Evolutionary conservation across 2,888 invertebrate genomes (phyloP).

Genomic region (Drosophila diplacantha): DNA sequence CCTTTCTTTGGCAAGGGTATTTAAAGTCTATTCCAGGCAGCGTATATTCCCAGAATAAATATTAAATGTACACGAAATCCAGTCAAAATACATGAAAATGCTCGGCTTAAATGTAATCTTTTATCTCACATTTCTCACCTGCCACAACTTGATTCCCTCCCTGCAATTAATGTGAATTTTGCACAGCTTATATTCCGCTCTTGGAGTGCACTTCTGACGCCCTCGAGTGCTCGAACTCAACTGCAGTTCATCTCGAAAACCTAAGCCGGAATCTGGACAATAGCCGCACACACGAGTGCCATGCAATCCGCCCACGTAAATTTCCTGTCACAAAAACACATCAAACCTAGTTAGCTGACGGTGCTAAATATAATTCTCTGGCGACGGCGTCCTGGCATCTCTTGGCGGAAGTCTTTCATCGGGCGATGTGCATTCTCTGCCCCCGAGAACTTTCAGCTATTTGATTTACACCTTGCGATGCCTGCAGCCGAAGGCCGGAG

Average conservation of each 20-base stretch:
- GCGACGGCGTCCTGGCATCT: slow-evolving; percentile 1
- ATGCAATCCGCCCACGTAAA: slow-evolving; percentile 11
- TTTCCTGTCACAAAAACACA: slow-evolving; percentile 9
- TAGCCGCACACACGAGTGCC: neutral
- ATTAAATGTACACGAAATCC: too few species aligned
- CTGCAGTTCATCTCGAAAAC: slow-evolving; percentile 11
- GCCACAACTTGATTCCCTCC: neutral
- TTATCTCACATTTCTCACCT: neutral
- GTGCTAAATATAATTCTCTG: slow-evolving; percentile 6
- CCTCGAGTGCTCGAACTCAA: slow-evolving; percentile 9
- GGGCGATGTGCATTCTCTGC: neutral
- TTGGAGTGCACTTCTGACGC: slow-evolving; percentile 1
- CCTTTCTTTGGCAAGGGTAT: too few species aligned
- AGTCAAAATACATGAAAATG: too few species aligned
- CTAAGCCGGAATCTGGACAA: neutral
- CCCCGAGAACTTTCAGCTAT: slow-evolving; percentile 3
- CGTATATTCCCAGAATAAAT: too few species aligned
- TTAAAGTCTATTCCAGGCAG: too few species aligned
- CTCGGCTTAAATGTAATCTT: too few species aligned
- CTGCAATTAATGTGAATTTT: neutral
- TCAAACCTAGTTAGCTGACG: slow-evolving; percentile 11
- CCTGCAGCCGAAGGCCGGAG: neutral
- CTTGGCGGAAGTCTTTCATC: neutral
- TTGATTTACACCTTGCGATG: slow-evolving; percentile 28
- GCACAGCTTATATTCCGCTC: neutral